Evolutionary conservation across 2,113 vertebrate genomes (phyloP).

Genomic region (Passer domesticus): DNA sequence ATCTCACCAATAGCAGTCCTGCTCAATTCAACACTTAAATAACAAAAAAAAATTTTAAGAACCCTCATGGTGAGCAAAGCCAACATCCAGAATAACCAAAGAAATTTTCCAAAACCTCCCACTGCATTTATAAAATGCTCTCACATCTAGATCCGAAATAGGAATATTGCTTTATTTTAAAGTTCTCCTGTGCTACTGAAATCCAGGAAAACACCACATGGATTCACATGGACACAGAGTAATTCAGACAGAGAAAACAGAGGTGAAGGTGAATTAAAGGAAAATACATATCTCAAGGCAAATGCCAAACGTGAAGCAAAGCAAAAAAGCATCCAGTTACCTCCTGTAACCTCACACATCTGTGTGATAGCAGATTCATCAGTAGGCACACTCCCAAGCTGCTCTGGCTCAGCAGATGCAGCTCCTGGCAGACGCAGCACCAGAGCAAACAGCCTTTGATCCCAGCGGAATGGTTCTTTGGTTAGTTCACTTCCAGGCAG

Average conservation of each 20-base stretch:
- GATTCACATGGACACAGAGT: background rate
- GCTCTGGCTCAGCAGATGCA: constrained; percentile 88
- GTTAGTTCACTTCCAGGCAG: constrained; percentile 96
- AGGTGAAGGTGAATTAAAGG: background rate
- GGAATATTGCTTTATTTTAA: background rate
- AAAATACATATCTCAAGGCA: background rate
- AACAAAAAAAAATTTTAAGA: background rate
- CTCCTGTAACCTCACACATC: constrained; percentile 99
- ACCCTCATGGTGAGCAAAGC: background rate
- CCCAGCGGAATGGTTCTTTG: constrained; percentile 99
- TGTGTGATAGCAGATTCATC: constrained; percentile 97
- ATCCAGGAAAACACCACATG: background rate
- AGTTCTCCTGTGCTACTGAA: background rate
- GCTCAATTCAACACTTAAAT: background rate
- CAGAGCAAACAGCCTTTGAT: constrained; percentile 95
- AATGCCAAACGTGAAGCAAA: background rate
- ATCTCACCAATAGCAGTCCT: background rate
- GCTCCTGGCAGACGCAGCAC: constrained; percentile 93
- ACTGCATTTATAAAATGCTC: background rate
- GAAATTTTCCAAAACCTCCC: background rate
- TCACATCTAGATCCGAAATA: background rate
- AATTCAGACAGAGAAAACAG: background rate
- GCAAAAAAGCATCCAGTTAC: constrained; percentile 61
- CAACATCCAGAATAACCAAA: background rate
- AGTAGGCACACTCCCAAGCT: constrained; percentile 92